A percentile compares a stretch with the other conserved stretches of the same genome.
Conservation (phyloP, 1,140 invertebrate genomes). For the Chelonus insularis region DNA sequence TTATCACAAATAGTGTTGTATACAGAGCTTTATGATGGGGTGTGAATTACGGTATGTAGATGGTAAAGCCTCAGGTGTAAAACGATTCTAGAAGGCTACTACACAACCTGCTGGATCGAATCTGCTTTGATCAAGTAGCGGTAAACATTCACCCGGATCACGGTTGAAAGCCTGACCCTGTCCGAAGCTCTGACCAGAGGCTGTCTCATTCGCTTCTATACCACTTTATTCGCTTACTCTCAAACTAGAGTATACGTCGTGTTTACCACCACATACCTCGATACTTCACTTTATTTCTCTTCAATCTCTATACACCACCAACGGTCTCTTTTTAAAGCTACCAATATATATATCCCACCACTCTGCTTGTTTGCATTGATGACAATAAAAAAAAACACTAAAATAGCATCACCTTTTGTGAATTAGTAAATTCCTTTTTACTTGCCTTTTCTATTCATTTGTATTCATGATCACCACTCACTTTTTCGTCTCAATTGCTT, state of each 20-base stretch:
- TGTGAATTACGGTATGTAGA: no score
- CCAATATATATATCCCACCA: neutral
- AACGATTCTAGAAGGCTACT: neutral
- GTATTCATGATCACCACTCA: no score
- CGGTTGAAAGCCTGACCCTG: conserved; percentile 43
- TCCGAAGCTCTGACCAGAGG: conserved; percentile 19
- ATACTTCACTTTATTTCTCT: neutral
- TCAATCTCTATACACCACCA: neutral
- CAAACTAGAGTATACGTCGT: neutral
- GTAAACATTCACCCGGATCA: conserved; percentile 48
- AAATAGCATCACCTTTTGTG: neutral
- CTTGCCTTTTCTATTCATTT: no score
- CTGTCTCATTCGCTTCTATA: neutral
- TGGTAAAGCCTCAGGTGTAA: neutral
- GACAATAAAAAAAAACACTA: neutral
- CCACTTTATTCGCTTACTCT: neutral
- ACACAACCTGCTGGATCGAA: conserved; percentile 30
- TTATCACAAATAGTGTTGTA: no score
- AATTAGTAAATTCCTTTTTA: no score
- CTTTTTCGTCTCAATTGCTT: no score
- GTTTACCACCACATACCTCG: neutral
- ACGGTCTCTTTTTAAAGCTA: neutral
- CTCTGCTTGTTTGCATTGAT: neutral
- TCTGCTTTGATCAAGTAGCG: conserved; percentile 45
- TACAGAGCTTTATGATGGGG: no score